These are phyloP conservation scores for Leucoptera coffeella DNA, from an alignment of 2,888 invertebrate genomes.

Conservation along the genomic window DNA sequence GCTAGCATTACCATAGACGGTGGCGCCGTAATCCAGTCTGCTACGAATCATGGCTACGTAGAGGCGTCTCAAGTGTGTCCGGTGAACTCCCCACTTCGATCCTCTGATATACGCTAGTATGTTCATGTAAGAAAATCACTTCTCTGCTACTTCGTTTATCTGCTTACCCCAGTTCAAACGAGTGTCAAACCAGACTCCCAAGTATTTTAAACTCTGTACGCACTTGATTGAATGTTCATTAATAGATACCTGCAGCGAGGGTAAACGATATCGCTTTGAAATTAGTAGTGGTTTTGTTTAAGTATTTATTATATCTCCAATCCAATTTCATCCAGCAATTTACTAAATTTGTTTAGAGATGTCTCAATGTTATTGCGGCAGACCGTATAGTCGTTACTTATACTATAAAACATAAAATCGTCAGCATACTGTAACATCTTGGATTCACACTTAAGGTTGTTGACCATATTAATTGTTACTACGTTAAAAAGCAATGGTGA, in stretches of 20 bases:
- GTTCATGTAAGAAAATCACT: conserved; percentile 1
- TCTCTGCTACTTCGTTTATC: conserved; percentile 1
- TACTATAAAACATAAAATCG: conserved; percentile 3
- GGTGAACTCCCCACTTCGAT: conserved; percentile 3
- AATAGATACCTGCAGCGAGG: background rate
- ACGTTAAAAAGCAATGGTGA: conserved; percentile 4
- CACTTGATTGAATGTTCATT: background rate
- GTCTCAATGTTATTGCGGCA: conserved; percentile 3
- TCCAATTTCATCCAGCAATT: conserved; percentile 4
- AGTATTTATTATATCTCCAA: conserved; percentile 6
- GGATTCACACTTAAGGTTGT: background rate
- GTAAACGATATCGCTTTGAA: background rate
- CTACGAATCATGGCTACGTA: conserved; percentile 4
- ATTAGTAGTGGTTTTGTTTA: conserved; percentile 7
- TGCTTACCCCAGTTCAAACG: conserved; percentile 2
- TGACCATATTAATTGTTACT: conserved; percentile 1
- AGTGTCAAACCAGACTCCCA: conserved; percentile 3
- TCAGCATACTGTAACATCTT: conserved; percentile 3
- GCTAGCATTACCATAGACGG: conserved; percentile 1
- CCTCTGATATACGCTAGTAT: conserved; percentile 1
- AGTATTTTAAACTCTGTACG: conserved; percentile 1
- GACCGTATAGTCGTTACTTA: conserved; percentile 1
- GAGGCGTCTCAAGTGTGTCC: conserved; percentile 1
- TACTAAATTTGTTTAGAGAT: background rate
- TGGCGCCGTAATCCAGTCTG: conserved; percentile 3